Percentiles rank a stretch among this genome's conserved stretches.
Evolutionary conservation across 2,113 vertebrate species (phyloP).

Genomic region (Petaurus breviceps): DNA sequence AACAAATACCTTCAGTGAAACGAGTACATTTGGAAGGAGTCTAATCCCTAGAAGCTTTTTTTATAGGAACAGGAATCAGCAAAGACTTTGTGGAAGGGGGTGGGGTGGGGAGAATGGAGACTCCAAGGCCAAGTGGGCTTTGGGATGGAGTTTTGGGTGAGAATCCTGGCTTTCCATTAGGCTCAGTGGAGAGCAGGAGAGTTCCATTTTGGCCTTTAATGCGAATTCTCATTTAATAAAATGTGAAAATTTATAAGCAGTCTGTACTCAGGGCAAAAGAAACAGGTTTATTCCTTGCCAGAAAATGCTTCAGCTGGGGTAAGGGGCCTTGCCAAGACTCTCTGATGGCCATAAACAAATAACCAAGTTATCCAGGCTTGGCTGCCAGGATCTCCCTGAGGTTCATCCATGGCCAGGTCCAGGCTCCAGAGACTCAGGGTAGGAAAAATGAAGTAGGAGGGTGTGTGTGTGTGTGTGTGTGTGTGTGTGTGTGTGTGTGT

Average conservation of each 20-base stretch:
- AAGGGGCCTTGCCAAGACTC: not conserved
- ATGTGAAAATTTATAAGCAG: not conserved
- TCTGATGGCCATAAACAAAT: not conserved
- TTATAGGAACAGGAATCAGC: not conserved
- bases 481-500: not conserved
- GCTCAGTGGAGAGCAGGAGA: not conserved
- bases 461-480: not conserved
- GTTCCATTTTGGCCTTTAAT: not conserved
- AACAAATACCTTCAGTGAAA: not conserved
- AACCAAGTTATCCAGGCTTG: not conserved
- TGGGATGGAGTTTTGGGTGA: not conserved
- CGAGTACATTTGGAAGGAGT: not conserved
- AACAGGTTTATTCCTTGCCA: not conserved
- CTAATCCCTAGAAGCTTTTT: not conserved
- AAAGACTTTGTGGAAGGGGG: not conserved
- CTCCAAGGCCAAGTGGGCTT: not conserved
- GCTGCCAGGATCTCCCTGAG: not conserved
- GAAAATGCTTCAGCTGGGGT: not conserved
- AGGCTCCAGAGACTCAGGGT: not conserved
- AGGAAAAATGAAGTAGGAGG: not conserved
- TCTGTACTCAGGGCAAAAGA: not conserved
- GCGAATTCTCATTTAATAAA: not conserved
- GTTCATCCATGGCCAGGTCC: not conserved
- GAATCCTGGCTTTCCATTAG: not conserved
- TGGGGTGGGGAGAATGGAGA: not conserved